phyloP scores from a whole-genome alignment of 2,113 vertebrate species.

The Elephas maximus region DNA sequence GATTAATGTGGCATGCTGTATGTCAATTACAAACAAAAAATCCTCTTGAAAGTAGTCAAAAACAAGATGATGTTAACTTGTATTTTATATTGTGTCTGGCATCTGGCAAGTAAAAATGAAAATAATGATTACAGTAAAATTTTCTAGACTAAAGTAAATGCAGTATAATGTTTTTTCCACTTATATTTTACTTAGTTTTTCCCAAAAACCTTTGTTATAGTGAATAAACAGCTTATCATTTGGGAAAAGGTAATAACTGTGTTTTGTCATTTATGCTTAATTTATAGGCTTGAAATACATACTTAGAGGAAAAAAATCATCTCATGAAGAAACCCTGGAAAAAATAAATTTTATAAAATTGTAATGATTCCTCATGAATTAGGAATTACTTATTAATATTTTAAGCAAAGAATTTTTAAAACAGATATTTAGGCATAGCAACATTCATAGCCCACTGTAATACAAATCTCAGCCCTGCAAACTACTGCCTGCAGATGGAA shows the following conservation, averaged over 20 bases:
- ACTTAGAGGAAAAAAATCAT: background rate
- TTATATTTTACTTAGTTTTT: slow-evolving; percentile 43
- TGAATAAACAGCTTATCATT: slow-evolving; percentile 2
- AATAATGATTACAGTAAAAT: background rate
- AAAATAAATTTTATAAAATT: slow-evolving; percentile 43
- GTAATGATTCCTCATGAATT: slow-evolving; percentile 24
- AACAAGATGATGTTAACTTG: slow-evolving; percentile 33
- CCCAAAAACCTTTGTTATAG: background rate
- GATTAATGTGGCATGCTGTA: slow-evolving; percentile 62
- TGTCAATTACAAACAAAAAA: slow-evolving; percentile 66
- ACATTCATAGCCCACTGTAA: background rate
- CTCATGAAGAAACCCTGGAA: background rate
- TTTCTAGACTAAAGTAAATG: slow-evolving; percentile 31
- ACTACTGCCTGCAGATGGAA: background rate
- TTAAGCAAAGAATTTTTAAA: slow-evolving; percentile 27
- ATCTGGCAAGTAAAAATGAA: slow-evolving; percentile 66
- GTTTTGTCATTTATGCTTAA: background rate
- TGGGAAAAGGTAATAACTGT: background rate
- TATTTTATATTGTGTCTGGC: background rate
- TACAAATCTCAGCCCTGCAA: background rate
- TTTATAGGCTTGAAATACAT: background rate
- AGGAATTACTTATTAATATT: slow-evolving; percentile 33
- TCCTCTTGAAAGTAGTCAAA: slow-evolving; percentile 55
- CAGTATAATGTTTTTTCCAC: background rate
- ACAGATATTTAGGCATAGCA: background rate